Conservation (phyloP, 2,888 invertebrate species). For the Antheraea yamamai region DNA sequence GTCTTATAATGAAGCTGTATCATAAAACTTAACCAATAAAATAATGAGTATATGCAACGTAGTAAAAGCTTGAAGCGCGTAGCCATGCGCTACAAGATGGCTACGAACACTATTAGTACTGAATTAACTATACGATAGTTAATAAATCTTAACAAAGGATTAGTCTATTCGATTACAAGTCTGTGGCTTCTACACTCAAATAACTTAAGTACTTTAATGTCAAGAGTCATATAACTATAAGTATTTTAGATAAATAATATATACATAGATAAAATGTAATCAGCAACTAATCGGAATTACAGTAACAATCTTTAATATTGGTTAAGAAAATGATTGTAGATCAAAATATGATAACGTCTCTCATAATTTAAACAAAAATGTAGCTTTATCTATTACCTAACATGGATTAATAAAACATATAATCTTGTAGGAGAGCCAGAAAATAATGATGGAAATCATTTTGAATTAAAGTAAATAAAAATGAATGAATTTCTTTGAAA, state of each 20-base stretch:
- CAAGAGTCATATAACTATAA: background rate
- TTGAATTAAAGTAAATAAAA: background rate
- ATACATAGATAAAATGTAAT: background rate
- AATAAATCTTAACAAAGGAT: conserved; percentile 70
- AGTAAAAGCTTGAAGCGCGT: conserved; percentile 35
- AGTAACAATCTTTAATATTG: background rate
- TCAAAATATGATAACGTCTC: background rate
- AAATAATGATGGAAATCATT: background rate
- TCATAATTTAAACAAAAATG: background rate
- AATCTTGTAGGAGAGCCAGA: background rate
- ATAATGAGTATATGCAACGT: conserved; percentile 45
- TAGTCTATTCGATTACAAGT: conserved; percentile 68
- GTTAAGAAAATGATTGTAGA: background rate
- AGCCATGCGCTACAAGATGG: conserved; percentile 42
- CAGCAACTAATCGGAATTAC: background rate
- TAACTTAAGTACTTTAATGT: background rate
- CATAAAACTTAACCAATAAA: background rate
- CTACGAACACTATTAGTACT: conserved; percentile 57
- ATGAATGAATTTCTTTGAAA: too few relatives aligned
- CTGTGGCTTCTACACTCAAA: conserved; percentile 48
- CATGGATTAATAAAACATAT: background rate
- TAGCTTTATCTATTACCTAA: background rate
- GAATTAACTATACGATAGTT: conserved; percentile 64
- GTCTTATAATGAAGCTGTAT: background rate
- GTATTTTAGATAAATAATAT: background rate